Percentiles rank a stretch among this genome's conserved stretches.
Conservation (phyloP, 2,888 invertebrate genomes). For the Adelognathus sp. region DNA sequence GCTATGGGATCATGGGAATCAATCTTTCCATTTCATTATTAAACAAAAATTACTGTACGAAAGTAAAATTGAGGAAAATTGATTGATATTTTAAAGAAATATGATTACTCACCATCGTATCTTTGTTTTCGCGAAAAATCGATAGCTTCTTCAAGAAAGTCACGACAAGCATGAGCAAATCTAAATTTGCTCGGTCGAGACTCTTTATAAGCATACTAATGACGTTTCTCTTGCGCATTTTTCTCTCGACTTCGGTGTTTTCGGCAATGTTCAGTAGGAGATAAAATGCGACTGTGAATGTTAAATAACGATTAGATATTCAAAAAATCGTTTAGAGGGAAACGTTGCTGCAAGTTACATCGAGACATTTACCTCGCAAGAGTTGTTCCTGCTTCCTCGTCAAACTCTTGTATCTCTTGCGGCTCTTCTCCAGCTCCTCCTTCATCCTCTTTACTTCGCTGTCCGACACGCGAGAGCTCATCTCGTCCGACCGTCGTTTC, state of each 20-base stretch:
- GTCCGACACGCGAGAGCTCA: constrained; percentile 67
- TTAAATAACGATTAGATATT: neutral
- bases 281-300: constrained; percentile 90
- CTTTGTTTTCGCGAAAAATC: constrained; percentile 96
- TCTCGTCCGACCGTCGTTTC: constrained; percentile 73
- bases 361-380: constrained; percentile 86
- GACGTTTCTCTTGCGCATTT: constrained; percentile 97
- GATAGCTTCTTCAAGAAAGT: constrained; percentile 98
- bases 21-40: too few species aligned
- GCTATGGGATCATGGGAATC: too few species aligned
- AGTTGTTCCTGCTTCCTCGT: constrained; percentile 97
- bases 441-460: constrained; percentile 80
- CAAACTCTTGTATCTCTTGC: constrained; percentile 89
- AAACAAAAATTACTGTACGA: too few species aligned
- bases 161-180: constrained; percentile 93
- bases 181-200: constrained; percentile 94
- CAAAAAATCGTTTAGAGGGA: neutral
- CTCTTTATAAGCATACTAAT: constrained; percentile 93
- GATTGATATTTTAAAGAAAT: neutral
- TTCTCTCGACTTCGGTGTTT: constrained; percentile 97
- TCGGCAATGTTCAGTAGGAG: constrained; percentile 97
- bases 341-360: too few species aligned
- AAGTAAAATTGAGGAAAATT: too few species aligned
- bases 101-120: constrained; percentile 87
- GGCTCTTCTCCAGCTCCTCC: constrained; percentile 90